Base-by-base conservation (phyloP, 2,888 invertebrate species). In the Bursaphelenchus okinawaensis region DNA sequence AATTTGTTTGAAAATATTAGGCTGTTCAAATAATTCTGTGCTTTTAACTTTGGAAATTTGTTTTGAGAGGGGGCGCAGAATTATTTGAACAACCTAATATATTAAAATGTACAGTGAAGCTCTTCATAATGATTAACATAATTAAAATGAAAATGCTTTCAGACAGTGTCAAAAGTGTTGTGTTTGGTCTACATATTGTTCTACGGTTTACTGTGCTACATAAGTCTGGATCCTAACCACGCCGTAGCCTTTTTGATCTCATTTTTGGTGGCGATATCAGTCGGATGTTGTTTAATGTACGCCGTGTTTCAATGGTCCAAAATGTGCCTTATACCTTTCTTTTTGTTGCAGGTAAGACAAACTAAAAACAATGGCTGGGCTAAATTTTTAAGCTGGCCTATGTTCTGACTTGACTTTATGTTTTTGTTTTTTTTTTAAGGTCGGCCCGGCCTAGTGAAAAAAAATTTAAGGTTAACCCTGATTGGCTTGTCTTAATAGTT, bases 291-390 rank as follows among this genome's bases (percentile, higher is more conserved):
- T 20, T 73, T 76, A 8, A 52, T 78, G 56, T 76, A 75, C 63
- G 78, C 75, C 52, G 72, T 74, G 1, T 78, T 75, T 65, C 69
- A 71, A 29, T 77, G 78, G 55, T 72, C 73, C 52, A 78, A 78
- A 71, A 68, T 78, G 70, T 77, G 78, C 63, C 68, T 78, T 1
- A 75, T 78, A 58, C 78, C 78, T 1, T 78, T 75, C 66, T 70
- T 78, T 55, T 69, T 76, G 66, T 67, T 78, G 26, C 78, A 78
- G 67, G 77, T 75, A 27, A 65, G 63, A 61, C 22, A n/a, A 19
- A 31, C n/a, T 12, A 9, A 8, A 63, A 55, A 66, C 52, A 19
- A 62, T 7, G n/a, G n/a, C n/a, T n/a, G n/a, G n/a, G n/a, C n/a
- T n/a, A n/a, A n/a, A n/a, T n/a, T n/a, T n/a, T n/a, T n/a, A n/a